Percentiles rank a stretch among this genome's conserved stretches.
phyloP scores from a whole-genome alignment of 2,797 vertebrate genomes.

The Glossophaga mutica region DNA sequence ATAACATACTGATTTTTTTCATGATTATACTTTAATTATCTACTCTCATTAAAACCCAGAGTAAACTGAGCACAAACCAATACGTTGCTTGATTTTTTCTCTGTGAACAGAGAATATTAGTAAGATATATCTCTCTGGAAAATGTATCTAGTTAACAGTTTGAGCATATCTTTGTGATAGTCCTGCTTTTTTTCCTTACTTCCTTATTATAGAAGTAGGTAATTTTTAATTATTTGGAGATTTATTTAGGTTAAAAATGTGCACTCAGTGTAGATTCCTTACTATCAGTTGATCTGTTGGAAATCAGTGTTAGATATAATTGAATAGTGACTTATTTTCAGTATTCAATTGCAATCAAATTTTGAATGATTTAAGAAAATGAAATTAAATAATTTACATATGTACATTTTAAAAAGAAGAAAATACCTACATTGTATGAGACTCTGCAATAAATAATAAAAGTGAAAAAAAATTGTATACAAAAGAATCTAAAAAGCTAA shows the following conservation, averaged over 20 bases:
- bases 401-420: not conserved
- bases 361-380: slow-evolving; percentile 38
- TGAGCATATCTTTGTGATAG: not conserved
- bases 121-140: not conserved
- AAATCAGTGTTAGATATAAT: not conserved
- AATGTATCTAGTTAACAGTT: slow-evolving; percentile 16
- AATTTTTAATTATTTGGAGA: not conserved
- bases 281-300: not conserved
- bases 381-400: not conserved
- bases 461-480: not conserved
- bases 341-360: slow-evolving; percentile 17
- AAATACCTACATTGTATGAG: not conserved
- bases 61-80: not conserved
- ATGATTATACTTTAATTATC: not conserved
- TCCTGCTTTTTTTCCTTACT: not conserved
- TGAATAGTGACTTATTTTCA: slow-evolving; percentile 1
- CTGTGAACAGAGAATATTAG: not conserved
- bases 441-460: slow-evolving; percentile 2
- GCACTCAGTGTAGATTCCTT: not conserved
- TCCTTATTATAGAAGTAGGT: not conserved
- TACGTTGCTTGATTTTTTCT: not conserved
- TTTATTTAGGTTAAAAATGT: not conserved
- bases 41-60: not conserved
- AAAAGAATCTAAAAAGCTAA: not conserved
- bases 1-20: not conserved